Evolutionary conservation across 2,113 vertebrate genomes (phyloP), one percentile per base, ranked within the genome.

Genomic region (Globicephala melas): DNA sequence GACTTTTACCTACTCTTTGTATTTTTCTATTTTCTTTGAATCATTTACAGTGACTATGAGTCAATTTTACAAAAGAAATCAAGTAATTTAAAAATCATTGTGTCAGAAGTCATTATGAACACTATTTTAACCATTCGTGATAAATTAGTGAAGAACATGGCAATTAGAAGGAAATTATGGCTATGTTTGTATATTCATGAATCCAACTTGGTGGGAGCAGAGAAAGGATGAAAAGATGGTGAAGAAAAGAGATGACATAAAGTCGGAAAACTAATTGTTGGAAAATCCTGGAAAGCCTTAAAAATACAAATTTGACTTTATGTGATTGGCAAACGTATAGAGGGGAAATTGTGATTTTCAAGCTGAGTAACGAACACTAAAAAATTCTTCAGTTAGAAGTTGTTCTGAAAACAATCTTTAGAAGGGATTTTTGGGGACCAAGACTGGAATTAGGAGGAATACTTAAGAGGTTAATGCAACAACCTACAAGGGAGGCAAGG

Each of bases 21-120:
- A 38, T 83, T 89, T 84, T 89, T 87, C 12, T 63, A 8, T 91
- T 68, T 89, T 89, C 14, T 68, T 92, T 79, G 11, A 90, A 70
- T 91, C 74, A 82, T 70, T 90, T 65, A 76, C 2, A 53, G 36
- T 83, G n/a, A 55, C 1, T 44, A 2, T 81, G 50, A 93, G 47
- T 70, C 17, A 9, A 3, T 73, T 96, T 83, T 94, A 33, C 7
- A 73, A 94, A 95, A 82, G 36, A 86, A 84, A 70, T 28, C 38
- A 73, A 87, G 31, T 60, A 83, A 83, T 93, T 93, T 94, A 38
- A 94, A 94, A 96, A 88, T 86, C 55, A 58, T 92, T 62, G 53
- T 60, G 17, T 67, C 21, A 71, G 38, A 96, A 92, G 36, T 83
- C 18, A 65, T 93, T 76, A 13, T 85, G 8, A 83, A 41, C 8